Conservation (phyloP, 1,140 invertebrate species). For the Goniozus legneri region DNA sequence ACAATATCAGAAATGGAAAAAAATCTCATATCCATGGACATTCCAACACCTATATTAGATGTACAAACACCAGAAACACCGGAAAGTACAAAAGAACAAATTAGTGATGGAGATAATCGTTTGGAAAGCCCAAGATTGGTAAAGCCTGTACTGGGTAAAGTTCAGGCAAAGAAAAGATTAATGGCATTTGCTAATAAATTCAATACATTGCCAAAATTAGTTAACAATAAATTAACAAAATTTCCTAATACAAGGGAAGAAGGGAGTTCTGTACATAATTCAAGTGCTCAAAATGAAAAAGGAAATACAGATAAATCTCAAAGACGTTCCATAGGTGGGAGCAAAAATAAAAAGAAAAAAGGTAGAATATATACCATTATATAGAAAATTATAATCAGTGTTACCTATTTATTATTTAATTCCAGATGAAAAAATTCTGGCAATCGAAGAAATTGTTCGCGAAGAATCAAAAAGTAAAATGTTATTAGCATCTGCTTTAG, state of each 20-base stretch:
- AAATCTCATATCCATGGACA: too few species aligned
- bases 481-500: slow-evolving; percentile 38
- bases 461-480: slow-evolving; percentile 46
- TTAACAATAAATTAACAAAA: slow-evolving; percentile 15
- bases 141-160: slow-evolving; percentile 50
- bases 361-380: background rate
- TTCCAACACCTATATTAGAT: slow-evolving; percentile 27
- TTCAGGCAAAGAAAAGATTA: slow-evolving; percentile 50
- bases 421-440: slow-evolving; percentile 42
- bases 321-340: background rate
- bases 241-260: slow-evolving; percentile 18
- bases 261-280: slow-evolving; percentile 17
- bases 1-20: too few species aligned
- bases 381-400: too few species aligned
- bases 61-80: slow-evolving; percentile 43
- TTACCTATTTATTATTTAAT: slow-evolving; percentile 8
- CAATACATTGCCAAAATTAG: slow-evolving; percentile 30
- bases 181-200: slow-evolving; percentile 54
- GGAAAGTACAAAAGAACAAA: slow-evolving; percentile 34
- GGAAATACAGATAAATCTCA: slow-evolving; percentile 23
- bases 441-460: slow-evolving; percentile 51
- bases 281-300: slow-evolving; percentile 10
- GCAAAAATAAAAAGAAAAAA: background rate
- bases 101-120: slow-evolving; percentile 25
- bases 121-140: slow-evolving; percentile 40